Conservation (phyloP, 1,140 invertebrate species). For the Eufriesea mexicana region DNA sequence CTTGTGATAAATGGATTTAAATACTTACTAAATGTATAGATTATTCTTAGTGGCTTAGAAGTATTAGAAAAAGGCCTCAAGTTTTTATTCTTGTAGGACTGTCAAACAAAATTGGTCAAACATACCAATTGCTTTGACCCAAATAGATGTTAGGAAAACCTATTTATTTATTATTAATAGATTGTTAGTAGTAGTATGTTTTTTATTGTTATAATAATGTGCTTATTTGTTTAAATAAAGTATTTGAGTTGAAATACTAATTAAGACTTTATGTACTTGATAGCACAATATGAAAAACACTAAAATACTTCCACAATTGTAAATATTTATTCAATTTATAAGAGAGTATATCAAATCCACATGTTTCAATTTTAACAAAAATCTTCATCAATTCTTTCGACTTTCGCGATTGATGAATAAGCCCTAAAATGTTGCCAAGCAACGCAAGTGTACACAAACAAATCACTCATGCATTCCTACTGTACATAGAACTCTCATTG, state of each 20-base stretch:
- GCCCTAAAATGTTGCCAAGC: slow-evolving; percentile 17
- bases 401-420: neutral
- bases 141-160: slow-evolving; percentile 11
- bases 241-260: neutral
- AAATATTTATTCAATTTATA: too few relatives aligned
- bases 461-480: neutral
- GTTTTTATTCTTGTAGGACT: slow-evolving; percentile 31
- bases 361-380: too few relatives aligned
- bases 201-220: neutral
- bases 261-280: neutral
- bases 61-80: slow-evolving; percentile 11
- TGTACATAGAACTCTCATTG: neutral
- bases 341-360: too few relatives aligned
- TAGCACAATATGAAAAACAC: too few relatives aligned
- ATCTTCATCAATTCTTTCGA: neutral
- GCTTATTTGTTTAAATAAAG: neutral
- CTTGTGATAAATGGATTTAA: slow-evolving; percentile 27
- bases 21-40: slow-evolving; percentile 22
- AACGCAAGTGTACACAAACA: slow-evolving; percentile 37
- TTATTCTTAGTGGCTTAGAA: neutral
- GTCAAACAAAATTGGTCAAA: neutral
- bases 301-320: too few relatives aligned
- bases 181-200: neutral
- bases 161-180: neutral
- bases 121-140: slow-evolving; percentile 11